Evolutionary conservation across 1,140 invertebrate species (phyloP), one percentile per base, ranked within the genome.

Genomic region (Rhagoletis pomonella): DNA sequence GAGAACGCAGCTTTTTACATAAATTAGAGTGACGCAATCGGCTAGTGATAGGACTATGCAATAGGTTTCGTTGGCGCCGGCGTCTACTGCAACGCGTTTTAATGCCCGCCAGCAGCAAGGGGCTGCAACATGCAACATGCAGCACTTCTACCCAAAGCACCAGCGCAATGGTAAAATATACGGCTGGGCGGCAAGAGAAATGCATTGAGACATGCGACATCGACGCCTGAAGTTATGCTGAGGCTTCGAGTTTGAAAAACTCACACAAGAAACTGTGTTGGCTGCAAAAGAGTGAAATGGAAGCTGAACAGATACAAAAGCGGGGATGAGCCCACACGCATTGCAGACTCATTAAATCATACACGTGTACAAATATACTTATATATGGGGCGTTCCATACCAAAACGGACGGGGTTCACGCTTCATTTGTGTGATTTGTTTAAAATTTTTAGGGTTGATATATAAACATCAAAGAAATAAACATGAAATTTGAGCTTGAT

Each of bases 141-240:
- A 47, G 39, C 19, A 39, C 12, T 73, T 5, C 64, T 12, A 67
- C 64, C 29, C 39, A 39, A 39, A 7, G 47, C 73, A 10, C 17
- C 73, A 81, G n/a, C 39, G 19, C 0, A 9, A 29, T 73, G 67
- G 42, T 39, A 47, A 19, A 17, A n/a, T 47, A n/a, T 10, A 19
- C 5, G 12, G n/a, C n/a, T n/a, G 47, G 6, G 47, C 50, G 47
- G 47, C 73, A 47, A 42, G 55, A 81, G n/a, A 17, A 81, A 81
- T 81, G 9, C 73, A 55, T 81, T 19, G 47, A 81, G 73, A 55
- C 44, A 55, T 55, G 47, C 73, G 44, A 81, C 73, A 81, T 81
- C 73, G 47, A 55, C 19, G 73, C 73, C n/a, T 4, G 47, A 81
- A 55, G 73, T 55, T 55, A 81, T 55, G 73, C 73, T 29, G 17